Conservation (phyloP, 2,113 vertebrate species). For the Arizona elegans region DNA sequence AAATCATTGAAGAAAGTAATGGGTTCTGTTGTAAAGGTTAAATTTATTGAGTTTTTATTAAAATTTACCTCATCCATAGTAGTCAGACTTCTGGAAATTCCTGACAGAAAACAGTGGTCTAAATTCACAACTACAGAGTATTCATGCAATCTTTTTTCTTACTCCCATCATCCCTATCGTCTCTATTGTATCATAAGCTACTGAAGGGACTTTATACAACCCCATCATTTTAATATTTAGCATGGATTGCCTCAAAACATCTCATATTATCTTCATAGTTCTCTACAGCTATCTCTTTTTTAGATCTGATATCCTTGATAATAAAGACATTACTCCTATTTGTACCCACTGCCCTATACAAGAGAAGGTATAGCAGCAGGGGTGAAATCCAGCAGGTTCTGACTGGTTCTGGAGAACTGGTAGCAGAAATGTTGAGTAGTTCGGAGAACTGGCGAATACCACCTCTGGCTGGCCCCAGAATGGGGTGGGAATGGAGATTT, state of each 20-base stretch:
- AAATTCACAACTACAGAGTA: background rate
- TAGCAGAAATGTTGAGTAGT: too few relatives aligned
- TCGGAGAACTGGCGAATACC: too few relatives aligned
- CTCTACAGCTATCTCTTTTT: background rate
- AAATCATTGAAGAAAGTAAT: background rate
- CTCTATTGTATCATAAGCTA: background rate
- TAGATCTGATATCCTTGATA: background rate
- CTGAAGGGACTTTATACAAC: background rate
- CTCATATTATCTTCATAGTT: background rate
- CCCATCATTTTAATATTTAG: background rate
- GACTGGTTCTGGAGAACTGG: too few relatives aligned
- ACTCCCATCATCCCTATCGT: background rate
- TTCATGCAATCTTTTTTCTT: background rate
- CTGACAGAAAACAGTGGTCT: background rate
- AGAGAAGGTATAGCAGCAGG: background rate
- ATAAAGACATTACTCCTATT: background rate
- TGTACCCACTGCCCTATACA: background rate
- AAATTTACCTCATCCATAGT: background rate
- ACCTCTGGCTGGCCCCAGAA: too few relatives aligned
- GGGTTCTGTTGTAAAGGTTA: background rate
- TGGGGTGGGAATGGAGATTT: too few relatives aligned
- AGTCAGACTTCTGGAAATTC: background rate
- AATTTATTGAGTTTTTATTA: background rate
- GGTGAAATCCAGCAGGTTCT: too few relatives aligned
- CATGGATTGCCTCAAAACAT: background rate